A percentile compares a stretch with the other conserved stretches of the same genome.
phyloP scores from a whole-genome alignment of 2,113 vertebrate species.

The Ibidorhyncha struthersii region DNA sequence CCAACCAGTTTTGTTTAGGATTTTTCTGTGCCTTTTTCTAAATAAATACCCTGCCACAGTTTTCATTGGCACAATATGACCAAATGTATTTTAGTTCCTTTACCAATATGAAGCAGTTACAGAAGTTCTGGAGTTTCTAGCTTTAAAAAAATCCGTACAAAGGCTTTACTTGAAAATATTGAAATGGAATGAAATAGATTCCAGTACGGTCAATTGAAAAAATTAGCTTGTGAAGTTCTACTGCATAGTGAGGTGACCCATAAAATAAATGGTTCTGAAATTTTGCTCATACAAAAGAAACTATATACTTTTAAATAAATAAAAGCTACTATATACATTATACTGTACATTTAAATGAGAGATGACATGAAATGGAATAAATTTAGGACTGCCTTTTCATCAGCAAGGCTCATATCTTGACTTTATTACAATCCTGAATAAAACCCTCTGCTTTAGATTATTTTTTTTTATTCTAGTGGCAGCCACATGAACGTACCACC shows the following conservation, averaged over 20 bases:
- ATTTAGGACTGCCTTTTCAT: slow-evolving; percentile 61
- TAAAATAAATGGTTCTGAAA: slow-evolving; percentile 67
- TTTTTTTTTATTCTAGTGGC: slow-evolving; percentile 81
- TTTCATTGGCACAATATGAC: slow-evolving; percentile 68
- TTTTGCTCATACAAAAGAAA: slow-evolving; percentile 64
- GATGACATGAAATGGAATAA: slow-evolving; percentile 72
- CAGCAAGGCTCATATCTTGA: slow-evolving; percentile 45
- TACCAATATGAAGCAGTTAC: slow-evolving; percentile 57
- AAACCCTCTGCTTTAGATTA: slow-evolving; percentile 55
- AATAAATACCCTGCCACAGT: slow-evolving; percentile 71
- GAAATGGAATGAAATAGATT: slow-evolving; percentile 38
- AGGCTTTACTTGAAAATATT: slow-evolving; percentile 26
- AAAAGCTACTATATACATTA: slow-evolving; percentile 95
- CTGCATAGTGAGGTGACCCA: slow-evolving; percentile 15
- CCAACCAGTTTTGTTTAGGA: slow-evolving; percentile 54
- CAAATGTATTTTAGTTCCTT: slow-evolving; percentile 59
- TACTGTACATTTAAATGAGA: slow-evolving; percentile 88
- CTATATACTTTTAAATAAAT: slow-evolving; percentile 93
- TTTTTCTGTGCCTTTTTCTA: slow-evolving; percentile 65
- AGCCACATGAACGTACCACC: slow-evolving; percentile 98
- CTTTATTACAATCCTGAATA: slow-evolving; percentile 67
- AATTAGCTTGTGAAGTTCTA: slow-evolving; percentile 34
- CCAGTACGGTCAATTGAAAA: slow-evolving; percentile 37
- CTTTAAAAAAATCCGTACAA: slow-evolving; percentile 36
- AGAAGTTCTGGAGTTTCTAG: slow-evolving; percentile 46